Percentiles rank a stretch among this genome's conserved stretches.
Evolutionary conservation across 1,140 invertebrate genomes (phyloP).

Genomic region (Coenobita brevimanus): DNA sequence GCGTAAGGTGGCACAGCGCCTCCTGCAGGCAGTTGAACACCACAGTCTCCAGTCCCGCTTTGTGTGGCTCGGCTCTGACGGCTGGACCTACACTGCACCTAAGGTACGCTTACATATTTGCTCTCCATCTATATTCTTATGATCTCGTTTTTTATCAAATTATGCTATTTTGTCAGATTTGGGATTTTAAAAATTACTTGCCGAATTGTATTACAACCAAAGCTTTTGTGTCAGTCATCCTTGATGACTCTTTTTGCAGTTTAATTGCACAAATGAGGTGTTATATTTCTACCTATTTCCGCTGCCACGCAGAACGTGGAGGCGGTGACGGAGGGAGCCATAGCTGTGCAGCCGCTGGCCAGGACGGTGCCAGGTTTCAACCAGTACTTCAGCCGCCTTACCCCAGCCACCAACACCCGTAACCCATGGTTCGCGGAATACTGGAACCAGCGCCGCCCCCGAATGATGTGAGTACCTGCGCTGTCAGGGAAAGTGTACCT

Average conservation of each 20-base stretch:
- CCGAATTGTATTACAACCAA: too few relatives aligned
- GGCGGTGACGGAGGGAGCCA: slow-evolving; percentile 75
- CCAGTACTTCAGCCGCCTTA: slow-evolving; percentile 75
- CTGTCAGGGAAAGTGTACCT: too few relatives aligned
- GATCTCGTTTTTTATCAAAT: too few relatives aligned
- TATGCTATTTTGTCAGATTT: too few relatives aligned
- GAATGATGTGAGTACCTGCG: not conserved
- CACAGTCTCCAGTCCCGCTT: slow-evolving; percentile 70
- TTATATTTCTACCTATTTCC: too few relatives aligned
- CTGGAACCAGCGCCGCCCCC: slow-evolving; percentile 75
- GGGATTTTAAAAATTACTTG: too few relatives aligned
- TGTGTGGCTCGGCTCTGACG: slow-evolving; percentile 76
- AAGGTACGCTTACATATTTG: too few relatives aligned
- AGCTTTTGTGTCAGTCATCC: too few relatives aligned
- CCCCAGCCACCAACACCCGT: slow-evolving; percentile 71
- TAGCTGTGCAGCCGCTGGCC: slow-evolving; percentile 77
- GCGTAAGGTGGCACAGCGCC: slow-evolving; percentile 74
- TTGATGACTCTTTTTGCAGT: too few relatives aligned
- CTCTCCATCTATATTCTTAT: too few relatives aligned
- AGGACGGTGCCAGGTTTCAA: slow-evolving; percentile 75
- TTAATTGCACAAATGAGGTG: too few relatives aligned
- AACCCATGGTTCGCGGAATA: slow-evolving; percentile 81
- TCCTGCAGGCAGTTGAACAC: slow-evolving; percentile 75
- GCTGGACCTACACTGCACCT: slow-evolving; percentile 72
- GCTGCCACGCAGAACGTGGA: slow-evolving; percentile 23